phyloP scores from a whole-genome alignment of 2,113 vertebrate species.

The Dendrocopos noguchii region DNA sequence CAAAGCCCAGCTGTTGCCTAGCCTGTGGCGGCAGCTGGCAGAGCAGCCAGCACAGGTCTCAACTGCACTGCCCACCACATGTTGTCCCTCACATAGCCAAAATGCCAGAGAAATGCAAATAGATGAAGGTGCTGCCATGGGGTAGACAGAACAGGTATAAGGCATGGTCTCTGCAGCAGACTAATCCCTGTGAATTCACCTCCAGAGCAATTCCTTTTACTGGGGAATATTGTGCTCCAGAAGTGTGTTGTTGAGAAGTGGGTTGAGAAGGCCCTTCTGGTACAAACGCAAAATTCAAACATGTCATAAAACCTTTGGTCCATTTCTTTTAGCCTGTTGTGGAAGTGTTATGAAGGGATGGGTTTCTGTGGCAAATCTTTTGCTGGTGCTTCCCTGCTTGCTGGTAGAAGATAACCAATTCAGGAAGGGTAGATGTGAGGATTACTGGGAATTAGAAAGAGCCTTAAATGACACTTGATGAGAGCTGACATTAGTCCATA shows the following conservation, averaged over 20 bases:
- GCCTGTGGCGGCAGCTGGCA: neutral
- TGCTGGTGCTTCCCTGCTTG: neutral
- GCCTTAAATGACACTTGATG: neutral
- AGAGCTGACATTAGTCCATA: neutral
- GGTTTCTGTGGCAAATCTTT: neutral
- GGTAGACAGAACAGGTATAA: fast-evolving
- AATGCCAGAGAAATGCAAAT: neutral
- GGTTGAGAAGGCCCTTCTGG: neutral
- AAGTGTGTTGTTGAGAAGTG: fast-evolving
- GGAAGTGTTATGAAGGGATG: neutral
- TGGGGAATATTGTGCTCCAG: neutral
- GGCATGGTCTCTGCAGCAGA: neutral
- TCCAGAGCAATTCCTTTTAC: fast-evolving
- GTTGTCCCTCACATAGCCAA: fast-evolving
- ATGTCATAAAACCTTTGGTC: neutral
- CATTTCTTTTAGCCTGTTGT: neutral
- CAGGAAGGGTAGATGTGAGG: neutral
- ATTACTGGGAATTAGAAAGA: neutral
- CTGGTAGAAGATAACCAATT: neutral
- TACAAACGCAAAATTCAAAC: neutral
- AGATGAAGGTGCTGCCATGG: neutral
- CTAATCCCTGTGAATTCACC: neutral
- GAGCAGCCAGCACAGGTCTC: fast-evolving
- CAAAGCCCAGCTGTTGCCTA: neutral
- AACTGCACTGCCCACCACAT: neutral